A percentile compares a stretch with the other conserved stretches of the same genome.
These are phyloP conservation scores for Astur gentilis DNA, from an alignment of 2,113 vertebrate species.

Conservation along the genomic window DNA sequence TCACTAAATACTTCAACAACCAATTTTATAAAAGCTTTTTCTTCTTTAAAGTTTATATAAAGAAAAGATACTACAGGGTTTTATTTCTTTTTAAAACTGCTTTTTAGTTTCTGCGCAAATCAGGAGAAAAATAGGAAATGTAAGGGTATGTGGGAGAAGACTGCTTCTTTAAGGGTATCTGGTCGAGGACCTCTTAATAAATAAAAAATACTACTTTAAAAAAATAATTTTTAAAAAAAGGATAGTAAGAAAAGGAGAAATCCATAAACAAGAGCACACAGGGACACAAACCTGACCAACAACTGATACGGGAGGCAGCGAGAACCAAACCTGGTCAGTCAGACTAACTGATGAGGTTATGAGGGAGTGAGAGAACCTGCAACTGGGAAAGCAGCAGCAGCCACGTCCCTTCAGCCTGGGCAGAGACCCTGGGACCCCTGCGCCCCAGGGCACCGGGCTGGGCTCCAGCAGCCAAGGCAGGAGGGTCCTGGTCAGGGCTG, in stretches of 20 bases:
- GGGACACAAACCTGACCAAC: background rate
- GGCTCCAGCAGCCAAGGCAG: background rate
- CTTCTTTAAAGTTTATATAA: background rate
- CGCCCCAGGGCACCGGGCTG: background rate
- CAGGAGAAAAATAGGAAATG: background rate
- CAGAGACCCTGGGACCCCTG: background rate
- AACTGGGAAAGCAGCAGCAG: background rate
- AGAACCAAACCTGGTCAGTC: background rate
- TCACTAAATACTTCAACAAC: background rate
- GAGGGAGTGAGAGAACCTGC: background rate
- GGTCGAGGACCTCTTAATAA: background rate
- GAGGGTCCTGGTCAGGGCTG: background rate
- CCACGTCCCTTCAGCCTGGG: background rate
- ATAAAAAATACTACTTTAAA: background rate
- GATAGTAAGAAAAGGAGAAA: background rate
- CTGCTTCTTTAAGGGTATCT: background rate
- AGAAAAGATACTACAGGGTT: background rate
- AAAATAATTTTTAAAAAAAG: background rate
- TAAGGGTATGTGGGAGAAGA: background rate
- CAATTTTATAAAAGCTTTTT: background rate
- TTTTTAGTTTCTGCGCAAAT: background rate
- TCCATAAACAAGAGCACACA: background rate
- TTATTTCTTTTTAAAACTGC: background rate
- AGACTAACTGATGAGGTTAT: background rate
- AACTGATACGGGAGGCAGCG: background rate